A percentile compares a stretch with the other conserved stretches of the same genome.
phyloP scores from a whole-genome alignment of 2,113 vertebrate species.

The Phoxinus phoxinus region DNA sequence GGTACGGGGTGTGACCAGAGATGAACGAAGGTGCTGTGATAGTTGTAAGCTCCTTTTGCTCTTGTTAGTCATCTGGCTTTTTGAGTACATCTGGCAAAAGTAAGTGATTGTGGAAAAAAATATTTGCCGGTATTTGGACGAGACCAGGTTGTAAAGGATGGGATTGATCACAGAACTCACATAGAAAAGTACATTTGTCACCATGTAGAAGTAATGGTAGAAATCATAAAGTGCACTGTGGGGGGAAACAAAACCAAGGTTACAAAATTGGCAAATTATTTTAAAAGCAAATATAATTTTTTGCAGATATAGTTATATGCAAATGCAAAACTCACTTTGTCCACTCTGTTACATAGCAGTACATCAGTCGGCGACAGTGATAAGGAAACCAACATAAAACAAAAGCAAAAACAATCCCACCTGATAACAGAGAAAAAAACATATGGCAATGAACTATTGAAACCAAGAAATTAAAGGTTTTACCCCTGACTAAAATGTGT shows the following conservation, averaged over 20 bases:
- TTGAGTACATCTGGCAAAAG: background rate
- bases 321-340: slow-evolving; percentile 75
- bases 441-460: background rate
- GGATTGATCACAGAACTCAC: slow-evolving; percentile 94
- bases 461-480: background rate
- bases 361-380: slow-evolving; percentile 82
- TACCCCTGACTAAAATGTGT: background rate
- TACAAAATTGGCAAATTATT: background rate
- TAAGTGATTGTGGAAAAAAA: slow-evolving; percentile 82
- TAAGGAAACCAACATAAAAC: slow-evolving; percentile 86
- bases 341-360: slow-evolving; percentile 83
- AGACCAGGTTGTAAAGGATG: slow-evolving; percentile 95
- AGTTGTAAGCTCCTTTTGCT: background rate
- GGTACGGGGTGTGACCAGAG: slow-evolving; percentile 15
- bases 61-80: background rate
- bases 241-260: background rate
- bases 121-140: slow-evolving; percentile 90
- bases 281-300: background rate
- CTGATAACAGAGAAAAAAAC: slow-evolving; percentile 59
- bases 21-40: background rate
- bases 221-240: slow-evolving; percentile 86
- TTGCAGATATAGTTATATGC: background rate
- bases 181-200: slow-evolving; percentile 96
- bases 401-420: slow-evolving; percentile 83
- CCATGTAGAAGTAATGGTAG: slow-evolving; percentile 99